Evolutionary conservation across 92 coral and sea anemone genomes (phyloP).

Genomic region (Parazoanthus atlanticus): DNA sequence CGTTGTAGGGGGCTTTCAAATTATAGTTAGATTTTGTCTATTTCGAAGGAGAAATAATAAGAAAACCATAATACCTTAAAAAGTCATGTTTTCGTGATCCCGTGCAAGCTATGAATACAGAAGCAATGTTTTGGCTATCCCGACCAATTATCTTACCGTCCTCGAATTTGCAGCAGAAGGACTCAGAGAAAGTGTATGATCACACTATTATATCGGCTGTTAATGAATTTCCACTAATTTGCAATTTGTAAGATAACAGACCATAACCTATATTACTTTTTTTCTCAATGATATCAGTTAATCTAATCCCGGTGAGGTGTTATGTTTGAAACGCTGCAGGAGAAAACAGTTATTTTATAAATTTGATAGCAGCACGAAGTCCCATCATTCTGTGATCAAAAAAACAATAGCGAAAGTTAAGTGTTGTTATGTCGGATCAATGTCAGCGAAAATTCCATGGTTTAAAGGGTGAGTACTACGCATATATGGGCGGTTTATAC

Average conservation of each 20-base stretch:
- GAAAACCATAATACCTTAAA: neutral
- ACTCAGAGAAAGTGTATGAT: neutral
- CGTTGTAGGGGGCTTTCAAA: slow-evolving; percentile 24
- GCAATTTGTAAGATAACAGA: slow-evolving; percentile 13
- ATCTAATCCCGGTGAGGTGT: slow-evolving; percentile 16
- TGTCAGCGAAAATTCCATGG: slow-evolving; percentile 18
- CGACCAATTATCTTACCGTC: neutral
- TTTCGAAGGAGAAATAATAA: neutral
- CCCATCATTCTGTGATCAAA: slow-evolving; percentile 26
- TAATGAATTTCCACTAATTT: slow-evolving; percentile 44
- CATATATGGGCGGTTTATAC: neutral
- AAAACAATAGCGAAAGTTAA: neutral
- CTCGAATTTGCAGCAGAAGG: neutral
- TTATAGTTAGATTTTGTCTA: neutral
- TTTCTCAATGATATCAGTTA: neutral
- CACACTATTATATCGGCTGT: slow-evolving; percentile 4
- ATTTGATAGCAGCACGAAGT: slow-evolving; percentile 26
- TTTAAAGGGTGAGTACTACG: neutral
- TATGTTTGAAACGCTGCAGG: slow-evolving; percentile 8
- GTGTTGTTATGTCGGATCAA: neutral
- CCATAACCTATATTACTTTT: neutral
- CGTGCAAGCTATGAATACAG: neutral
- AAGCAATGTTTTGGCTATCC: neutral
- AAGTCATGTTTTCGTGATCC: neutral
- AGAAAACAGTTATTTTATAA: slow-evolving; percentile 8